Percentiles rank a stretch among this genome's conserved stretches.
Evolutionary conservation across 2,888 invertebrate species (phyloP).

Genomic region (Lithosia quadra): DNA sequence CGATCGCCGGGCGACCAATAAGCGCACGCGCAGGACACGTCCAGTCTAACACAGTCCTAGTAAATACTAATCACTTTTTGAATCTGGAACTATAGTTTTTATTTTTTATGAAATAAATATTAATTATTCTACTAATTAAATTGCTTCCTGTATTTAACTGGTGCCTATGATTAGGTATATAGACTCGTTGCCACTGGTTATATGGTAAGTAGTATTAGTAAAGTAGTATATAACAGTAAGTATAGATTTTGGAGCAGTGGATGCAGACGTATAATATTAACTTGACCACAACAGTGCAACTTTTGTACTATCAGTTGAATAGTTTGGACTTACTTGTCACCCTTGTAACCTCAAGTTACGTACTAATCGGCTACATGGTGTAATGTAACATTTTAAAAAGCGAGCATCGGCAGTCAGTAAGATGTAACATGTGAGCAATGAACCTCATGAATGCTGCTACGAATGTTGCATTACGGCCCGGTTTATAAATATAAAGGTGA

Average conservation of each 20-base stretch:
- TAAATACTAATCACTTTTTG: no score
- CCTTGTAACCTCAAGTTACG: background rate
- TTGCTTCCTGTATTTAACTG: background rate
- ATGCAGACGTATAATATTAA: conserved; percentile 4
- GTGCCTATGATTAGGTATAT: no score
- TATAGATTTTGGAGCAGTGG: background rate
- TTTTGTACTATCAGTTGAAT: background rate
- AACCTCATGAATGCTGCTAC: no score
- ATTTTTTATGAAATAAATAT: background rate
- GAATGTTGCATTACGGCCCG: no score
- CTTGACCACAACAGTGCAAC: background rate
- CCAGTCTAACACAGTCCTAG: no score
- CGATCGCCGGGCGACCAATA: background rate
- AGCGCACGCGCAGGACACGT: background rate
- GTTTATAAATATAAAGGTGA: no score
- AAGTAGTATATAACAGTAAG: background rate
- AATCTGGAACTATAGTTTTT: background rate
- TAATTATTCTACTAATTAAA: background rate
- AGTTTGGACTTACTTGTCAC: conserved; percentile 1
- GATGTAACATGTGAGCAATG: background rate
- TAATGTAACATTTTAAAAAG: background rate
- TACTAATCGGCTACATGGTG: background rate
- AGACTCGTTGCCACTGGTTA: background rate
- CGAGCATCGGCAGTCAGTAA: background rate
- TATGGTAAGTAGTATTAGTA: no score